Evolutionary conservation across 2,113 vertebrate genomes (phyloP).

Genomic region (Clarias macrocephalus): DNA sequence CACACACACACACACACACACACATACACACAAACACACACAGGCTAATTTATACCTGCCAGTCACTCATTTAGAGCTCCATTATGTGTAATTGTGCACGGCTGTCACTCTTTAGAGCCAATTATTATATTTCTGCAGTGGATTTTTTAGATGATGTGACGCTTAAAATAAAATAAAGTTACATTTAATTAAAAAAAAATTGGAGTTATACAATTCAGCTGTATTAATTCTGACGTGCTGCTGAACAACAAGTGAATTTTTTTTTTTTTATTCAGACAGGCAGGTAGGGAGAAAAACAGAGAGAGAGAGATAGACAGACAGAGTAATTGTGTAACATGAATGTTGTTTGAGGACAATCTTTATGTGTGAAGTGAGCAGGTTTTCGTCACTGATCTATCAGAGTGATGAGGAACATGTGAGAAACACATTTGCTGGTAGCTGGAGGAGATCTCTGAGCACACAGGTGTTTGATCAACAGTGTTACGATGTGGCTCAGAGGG

Average conservation of each 20-base stretch:
- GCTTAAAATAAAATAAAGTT: background rate
- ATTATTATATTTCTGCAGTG: constrained; percentile 10
- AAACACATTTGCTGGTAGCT: no score
- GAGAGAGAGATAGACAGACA: background rate
- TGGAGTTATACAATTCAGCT: background rate
- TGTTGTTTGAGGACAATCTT: no score
- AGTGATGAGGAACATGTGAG: no score
- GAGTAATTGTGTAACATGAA: no score
- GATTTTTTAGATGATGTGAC: background rate
- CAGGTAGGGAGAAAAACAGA: background rate
- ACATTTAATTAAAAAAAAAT: background rate
- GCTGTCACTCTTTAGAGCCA: constrained; percentile 12
- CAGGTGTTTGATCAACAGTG: no score
- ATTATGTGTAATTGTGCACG: constrained; percentile 7
- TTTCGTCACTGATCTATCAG: no score
- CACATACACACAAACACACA: constrained; percentile 26
- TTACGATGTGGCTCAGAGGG: no score
- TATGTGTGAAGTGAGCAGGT: no score
- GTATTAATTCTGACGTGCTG: background rate
- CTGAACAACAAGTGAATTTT: background rate
- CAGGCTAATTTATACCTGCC: background rate
- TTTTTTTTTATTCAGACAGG: background rate
- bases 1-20: background rate
- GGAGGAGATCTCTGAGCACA: no score
- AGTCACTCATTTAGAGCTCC: constrained; percentile 7